phyloP scores from a whole-genome alignment of 2,888 invertebrate genomes.

The Linnaemya vulpina region DNA sequence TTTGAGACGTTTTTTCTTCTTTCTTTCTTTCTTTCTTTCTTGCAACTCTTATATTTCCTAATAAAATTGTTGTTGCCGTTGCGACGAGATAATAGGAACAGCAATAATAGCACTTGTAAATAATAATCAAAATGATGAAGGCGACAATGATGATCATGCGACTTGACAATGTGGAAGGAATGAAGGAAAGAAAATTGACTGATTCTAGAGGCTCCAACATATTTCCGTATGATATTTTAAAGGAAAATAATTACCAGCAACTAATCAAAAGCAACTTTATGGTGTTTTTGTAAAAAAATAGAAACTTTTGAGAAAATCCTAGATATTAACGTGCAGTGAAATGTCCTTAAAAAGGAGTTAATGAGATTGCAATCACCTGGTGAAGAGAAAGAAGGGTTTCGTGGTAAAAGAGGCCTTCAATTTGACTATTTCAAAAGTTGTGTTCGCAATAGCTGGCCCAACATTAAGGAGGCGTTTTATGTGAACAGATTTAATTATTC shows the following conservation, averaged over 20 bases:
- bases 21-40: slow-evolving; percentile 16
- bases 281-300: neutral
- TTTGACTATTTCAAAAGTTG: neutral
- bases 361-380: slow-evolving; percentile 45
- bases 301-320: neutral
- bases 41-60: neutral
- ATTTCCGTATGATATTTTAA: slow-evolving; percentile 47
- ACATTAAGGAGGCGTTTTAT: slow-evolving; percentile 12
- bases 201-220: slow-evolving; percentile 61
- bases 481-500: slow-evolving; percentile 9
- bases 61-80: slow-evolving; percentile 31
- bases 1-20: too few species aligned
- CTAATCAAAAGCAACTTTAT: slow-evolving; percentile 19
- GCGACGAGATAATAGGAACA: slow-evolving; percentile 11
- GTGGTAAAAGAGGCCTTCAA: neutral
- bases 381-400: neutral
- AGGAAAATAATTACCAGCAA: slow-evolving; percentile 51
- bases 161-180: slow-evolving; percentile 61
- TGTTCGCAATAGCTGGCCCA: neutral
- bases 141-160: slow-evolving; percentile 57
- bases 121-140: slow-evolving; percentile 25
- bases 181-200: slow-evolving; percentile 58
- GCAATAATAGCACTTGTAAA: slow-evolving; percentile 30
- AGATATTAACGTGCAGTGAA: slow-evolving; percentile 44
- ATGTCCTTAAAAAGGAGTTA: slow-evolving; percentile 45